phyloP scores from a whole-genome alignment of 1,140 invertebrate species.

The Drosophila repletoides region DNA sequence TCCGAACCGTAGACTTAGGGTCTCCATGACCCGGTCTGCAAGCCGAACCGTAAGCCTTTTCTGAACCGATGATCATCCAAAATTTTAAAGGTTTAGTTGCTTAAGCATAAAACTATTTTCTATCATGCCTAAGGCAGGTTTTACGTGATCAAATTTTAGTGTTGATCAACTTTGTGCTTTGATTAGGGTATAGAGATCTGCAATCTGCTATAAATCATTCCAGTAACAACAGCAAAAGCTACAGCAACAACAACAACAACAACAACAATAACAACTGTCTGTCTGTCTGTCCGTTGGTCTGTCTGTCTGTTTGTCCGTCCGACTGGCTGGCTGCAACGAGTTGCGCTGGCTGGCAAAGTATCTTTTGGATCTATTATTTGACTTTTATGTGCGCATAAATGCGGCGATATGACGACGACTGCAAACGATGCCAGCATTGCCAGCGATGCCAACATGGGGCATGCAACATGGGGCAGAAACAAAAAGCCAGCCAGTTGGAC shows the following conservation, averaged over 20 bases:
- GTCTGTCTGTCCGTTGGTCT: constrained; percentile 2
- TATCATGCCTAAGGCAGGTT: too few species aligned
- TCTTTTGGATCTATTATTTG: constrained; percentile 81
- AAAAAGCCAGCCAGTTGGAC: constrained; percentile 17
- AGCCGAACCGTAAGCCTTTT: too few species aligned
- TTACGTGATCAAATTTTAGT: constrained; percentile 1
- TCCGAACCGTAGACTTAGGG: too few species aligned
- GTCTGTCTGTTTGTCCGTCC: background rate
- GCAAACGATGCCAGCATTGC: constrained; percentile 48
- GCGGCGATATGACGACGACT: constrained; percentile 71
- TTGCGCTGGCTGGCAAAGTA: constrained; percentile 63
- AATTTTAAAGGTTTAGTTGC: too few species aligned
- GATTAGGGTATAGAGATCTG: constrained; percentile 10
- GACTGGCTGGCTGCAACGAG: constrained; percentile 18
- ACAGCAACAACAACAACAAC: constrained; percentile 29
- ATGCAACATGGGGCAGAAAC: constrained; percentile 12
- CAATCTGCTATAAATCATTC: constrained; percentile 68
- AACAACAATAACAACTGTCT: constrained; percentile 17
- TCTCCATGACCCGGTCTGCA: too few species aligned
- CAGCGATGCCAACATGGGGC: constrained; percentile 7
- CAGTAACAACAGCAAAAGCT: constrained; percentile 43
- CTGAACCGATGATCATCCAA: too few species aligned
- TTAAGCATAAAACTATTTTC: too few species aligned
- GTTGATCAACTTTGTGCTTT: background rate
- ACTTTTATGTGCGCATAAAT: constrained; percentile 81